Percentiles rank a stretch among this genome's conserved stretches.
phyloP scores from a whole-genome alignment of 2,888 invertebrate species.

The Yponomeuta plumbellus region DNA sequence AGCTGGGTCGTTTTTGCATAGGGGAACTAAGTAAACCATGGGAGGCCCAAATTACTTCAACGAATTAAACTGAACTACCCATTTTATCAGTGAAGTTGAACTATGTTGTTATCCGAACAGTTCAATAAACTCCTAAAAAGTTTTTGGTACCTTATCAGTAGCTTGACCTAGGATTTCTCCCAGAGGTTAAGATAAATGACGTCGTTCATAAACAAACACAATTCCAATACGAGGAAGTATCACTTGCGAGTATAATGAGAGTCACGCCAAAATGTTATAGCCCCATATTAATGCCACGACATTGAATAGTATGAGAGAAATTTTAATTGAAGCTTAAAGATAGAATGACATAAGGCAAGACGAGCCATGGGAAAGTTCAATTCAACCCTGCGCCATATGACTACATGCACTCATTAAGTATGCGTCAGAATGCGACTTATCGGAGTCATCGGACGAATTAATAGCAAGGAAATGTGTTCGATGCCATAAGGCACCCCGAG shows the following conservation, averaged over 20 bases:
- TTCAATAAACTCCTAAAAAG: constrained; percentile 26
- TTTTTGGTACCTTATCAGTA: constrained; percentile 1
- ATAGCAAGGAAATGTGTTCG: constrained; percentile 61
- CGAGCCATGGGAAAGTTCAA: constrained; percentile 52
- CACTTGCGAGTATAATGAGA: not conserved
- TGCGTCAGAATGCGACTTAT: constrained; percentile 53
- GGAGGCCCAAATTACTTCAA: constrained; percentile 11
- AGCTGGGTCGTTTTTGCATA: constrained; percentile 10
- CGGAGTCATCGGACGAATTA: constrained; percentile 66
- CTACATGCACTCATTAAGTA: constrained; percentile 63
- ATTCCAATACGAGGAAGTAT: constrained; percentile 5
- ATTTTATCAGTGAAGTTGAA: constrained; percentile 11
- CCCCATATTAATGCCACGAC: not conserved
- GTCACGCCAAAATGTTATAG: not conserved
- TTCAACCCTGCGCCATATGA: constrained; percentile 48
- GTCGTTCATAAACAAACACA: constrained; percentile 6
- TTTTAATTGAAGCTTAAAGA: constrained; percentile 15
- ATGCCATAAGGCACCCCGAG: constrained; percentile 59
- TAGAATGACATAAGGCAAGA: constrained; percentile 24
- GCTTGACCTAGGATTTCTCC: constrained; percentile 1
- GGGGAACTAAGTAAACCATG: constrained; percentile 15
- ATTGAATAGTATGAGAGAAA: constrained; percentile 4
- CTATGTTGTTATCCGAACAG: constrained; percentile 24
- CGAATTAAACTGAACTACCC: constrained; percentile 1
- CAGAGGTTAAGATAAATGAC: constrained; percentile 10